Percentiles rank a stretch among this genome's conserved stretches.
Evolutionary conservation across 2,113 vertebrate species (phyloP).

Genomic region (Salvelinus alpinus): DNA sequence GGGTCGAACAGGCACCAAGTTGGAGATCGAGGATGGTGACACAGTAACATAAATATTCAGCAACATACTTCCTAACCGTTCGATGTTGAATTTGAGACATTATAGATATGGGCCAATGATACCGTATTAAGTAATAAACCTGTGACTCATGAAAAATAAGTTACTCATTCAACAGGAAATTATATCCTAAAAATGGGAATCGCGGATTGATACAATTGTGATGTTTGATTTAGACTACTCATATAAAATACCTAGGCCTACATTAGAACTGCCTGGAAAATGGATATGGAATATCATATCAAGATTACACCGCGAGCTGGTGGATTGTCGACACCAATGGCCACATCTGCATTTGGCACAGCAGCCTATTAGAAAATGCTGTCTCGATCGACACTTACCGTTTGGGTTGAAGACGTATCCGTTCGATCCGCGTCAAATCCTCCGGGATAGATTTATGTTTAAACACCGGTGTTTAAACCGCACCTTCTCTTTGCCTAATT

Average conservation of each 20-base stretch:
- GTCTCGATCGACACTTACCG: constrained; percentile 52
- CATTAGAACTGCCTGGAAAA: background rate
- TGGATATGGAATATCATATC: background rate
- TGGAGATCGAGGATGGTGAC: too few species aligned
- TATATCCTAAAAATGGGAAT: background rate
- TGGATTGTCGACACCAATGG: constrained; percentile 50
- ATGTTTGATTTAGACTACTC: too few species aligned
- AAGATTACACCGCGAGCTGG: constrained; percentile 32
- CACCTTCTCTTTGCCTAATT: constrained; percentile 35
- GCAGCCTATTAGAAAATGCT: background rate
- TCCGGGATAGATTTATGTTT: constrained; percentile 8
- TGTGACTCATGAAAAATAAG: background rate
- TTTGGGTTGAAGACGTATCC: constrained; percentile 29
- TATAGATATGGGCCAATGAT: too few species aligned
- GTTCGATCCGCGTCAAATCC: constrained; percentile 17
- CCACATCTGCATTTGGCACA: constrained; percentile 61
- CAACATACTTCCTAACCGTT: too few species aligned
- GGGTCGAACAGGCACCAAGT: too few species aligned
- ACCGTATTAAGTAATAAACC: too few species aligned
- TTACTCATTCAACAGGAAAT: background rate
- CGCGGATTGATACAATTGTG: too few species aligned
- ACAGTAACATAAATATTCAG: too few species aligned
- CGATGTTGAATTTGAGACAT: too few species aligned
- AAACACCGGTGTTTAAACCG: constrained; percentile 8
- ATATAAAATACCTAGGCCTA: too few species aligned